Conservation (phyloP, 2,113 vertebrate species). For the Epinephelus cyanopodus region DNA sequence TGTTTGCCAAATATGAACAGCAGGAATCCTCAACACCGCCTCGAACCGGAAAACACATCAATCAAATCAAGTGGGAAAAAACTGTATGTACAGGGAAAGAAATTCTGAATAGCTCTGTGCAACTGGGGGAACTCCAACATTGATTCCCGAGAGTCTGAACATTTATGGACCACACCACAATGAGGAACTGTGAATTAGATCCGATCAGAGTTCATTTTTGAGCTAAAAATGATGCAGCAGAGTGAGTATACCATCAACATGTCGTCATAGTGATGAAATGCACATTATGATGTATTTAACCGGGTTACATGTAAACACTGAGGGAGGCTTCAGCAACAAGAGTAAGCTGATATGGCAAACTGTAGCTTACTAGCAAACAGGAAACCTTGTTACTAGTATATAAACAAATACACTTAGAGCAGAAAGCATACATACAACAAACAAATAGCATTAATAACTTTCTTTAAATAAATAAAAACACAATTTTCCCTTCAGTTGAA, state of each 20-base stretch:
- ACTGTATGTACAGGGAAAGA: not conserved
- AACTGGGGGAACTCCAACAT: not conserved
- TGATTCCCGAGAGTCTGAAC: not conserved
- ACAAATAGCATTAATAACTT: not conserved
- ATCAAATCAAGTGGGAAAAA: not conserved
- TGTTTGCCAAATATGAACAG: not conserved
- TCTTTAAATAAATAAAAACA: not conserved
- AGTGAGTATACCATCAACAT: not conserved
- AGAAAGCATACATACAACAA: not conserved
- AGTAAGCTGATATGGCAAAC: not conserved
- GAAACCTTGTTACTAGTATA: not conserved
- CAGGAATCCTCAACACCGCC: not conserved
- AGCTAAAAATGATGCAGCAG: not conserved
- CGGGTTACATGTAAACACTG: not conserved
- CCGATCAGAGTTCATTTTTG: not conserved
- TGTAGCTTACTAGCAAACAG: not conserved
- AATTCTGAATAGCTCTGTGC: not conserved
- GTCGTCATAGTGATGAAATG: not conserved
- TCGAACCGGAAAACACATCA: not conserved
- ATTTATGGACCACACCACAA: not conserved
- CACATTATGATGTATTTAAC: not conserved
- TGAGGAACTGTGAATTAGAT: not conserved
- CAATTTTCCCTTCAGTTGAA: not conserved
- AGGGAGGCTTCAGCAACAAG: not conserved
- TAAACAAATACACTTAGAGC: not conserved